Conservation (phyloP, 2,888 invertebrate species). For the Crepidodera aurea region DNA sequence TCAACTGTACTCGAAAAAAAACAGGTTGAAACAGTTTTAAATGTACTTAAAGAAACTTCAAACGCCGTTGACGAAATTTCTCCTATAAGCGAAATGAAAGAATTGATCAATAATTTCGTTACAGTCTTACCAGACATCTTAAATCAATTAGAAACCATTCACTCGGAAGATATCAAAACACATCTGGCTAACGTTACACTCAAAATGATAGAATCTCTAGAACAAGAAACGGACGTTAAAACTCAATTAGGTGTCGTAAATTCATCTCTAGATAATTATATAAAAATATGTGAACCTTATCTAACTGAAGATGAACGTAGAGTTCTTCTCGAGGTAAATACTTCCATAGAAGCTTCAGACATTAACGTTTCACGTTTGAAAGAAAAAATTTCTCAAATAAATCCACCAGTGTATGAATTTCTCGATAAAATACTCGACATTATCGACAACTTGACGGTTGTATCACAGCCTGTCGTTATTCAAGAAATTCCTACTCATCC, state of each 20-base stretch:
- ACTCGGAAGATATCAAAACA: constrained; percentile 43
- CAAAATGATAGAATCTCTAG: constrained; percentile 19
- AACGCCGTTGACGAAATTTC: constrained; percentile 45
- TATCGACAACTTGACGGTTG: neutral
- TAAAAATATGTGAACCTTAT: neutral
- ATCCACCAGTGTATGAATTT: constrained; percentile 2
- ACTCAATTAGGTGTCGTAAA: neutral
- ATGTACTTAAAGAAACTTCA: constrained; percentile 45
- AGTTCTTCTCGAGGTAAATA: neutral
- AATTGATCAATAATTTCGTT: constrained; percentile 46
- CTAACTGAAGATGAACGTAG: constrained; percentile 3
- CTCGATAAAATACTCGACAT: neutral
- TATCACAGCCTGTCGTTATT: neutral
- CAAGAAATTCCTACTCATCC: neutral
- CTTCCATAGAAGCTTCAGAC: neutral
- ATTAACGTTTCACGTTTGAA: neutral
- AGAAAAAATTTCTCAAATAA: neutral
- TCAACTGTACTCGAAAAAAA: constrained; percentile 39
- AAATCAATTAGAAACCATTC: constrained; percentile 49
- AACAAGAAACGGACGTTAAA: neutral
- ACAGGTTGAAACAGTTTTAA: constrained; percentile 44
- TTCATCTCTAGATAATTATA: neutral
- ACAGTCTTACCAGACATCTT: constrained; percentile 48
- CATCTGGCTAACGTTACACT: constrained; percentile 29
- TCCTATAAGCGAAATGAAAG: constrained; percentile 45